These are phyloP conservation scores for Eristalis tenax DNA, from an alignment of 2,888 invertebrate genomes.

Conservation along the genomic window DNA sequence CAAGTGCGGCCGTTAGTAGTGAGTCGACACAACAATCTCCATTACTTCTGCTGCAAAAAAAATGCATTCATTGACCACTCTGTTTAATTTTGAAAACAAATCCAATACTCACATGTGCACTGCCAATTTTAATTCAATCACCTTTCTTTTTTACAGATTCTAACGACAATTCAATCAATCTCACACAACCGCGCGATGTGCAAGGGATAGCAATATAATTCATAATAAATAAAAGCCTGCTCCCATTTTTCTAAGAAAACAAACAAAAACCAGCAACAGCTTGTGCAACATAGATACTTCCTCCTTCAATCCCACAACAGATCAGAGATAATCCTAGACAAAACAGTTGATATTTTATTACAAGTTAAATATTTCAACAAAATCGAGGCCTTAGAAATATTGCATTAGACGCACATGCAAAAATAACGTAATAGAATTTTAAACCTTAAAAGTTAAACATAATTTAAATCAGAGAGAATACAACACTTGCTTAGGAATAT, in stretches of 20 bases:
- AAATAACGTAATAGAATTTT: constrained; percentile 16
- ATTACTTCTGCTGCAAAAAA: no score
- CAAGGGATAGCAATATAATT: constrained; percentile 39
- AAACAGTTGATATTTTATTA: not conserved
- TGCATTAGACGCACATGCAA: constrained; percentile 64
- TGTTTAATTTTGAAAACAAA: no score
- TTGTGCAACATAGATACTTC: constrained; percentile 28
- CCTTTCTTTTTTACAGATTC: constrained; percentile 44
- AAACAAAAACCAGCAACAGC: constrained; percentile 9
- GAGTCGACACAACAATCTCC: no score
- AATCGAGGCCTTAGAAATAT: constrained; percentile 70
- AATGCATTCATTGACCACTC: no score
- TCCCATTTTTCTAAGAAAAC: constrained; percentile 31
- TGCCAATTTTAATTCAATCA: no score
- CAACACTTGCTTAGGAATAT: constrained; percentile 26
- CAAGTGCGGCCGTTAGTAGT: no score
- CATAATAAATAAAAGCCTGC: constrained; percentile 9
- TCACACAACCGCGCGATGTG: constrained; percentile 46
- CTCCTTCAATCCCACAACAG: constrained; percentile 8
- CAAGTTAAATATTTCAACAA: constrained; percentile 25
- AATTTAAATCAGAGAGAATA: not conserved
- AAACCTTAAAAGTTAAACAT: constrained; percentile 32
- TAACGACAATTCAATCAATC: constrained; percentile 62
- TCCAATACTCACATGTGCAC: no score
- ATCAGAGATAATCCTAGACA: constrained; percentile 10